These are phyloP conservation scores for Puma concolor DNA, from an alignment of 2,113 vertebrate species.

Conservation along the genomic window DNA sequence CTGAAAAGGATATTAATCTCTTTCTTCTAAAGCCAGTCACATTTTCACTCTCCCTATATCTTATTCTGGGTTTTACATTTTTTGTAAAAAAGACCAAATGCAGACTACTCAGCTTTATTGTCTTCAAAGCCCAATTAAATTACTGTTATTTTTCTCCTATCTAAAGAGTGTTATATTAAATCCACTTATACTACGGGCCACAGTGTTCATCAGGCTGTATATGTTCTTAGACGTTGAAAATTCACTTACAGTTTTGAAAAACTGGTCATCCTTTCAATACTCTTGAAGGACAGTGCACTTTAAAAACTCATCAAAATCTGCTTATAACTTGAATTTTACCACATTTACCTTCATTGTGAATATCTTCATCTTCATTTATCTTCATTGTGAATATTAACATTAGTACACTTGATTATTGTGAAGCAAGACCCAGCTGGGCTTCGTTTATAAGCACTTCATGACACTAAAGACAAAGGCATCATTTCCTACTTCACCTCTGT, in stretches of 20 bases:
- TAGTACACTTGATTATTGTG: not conserved
- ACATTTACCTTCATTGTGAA: conserved; percentile 36
- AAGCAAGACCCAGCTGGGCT: not conserved
- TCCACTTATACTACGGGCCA: not conserved
- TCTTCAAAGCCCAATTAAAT: conserved; percentile 61
- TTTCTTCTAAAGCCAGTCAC: conserved; percentile 41
- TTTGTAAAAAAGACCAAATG: conserved; percentile 25
- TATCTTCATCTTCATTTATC: conserved; percentile 1
- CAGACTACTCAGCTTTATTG: conserved; percentile 43
- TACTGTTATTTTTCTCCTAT: conserved; percentile 56
- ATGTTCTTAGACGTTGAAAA: conserved; percentile 32
- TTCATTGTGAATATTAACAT: conserved; percentile 46
- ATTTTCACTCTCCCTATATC: conserved; percentile 44
- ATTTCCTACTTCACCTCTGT: not conserved
- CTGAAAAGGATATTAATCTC: conserved; percentile 61
- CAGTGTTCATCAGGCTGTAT: not conserved
- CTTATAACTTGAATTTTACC: conserved; percentile 57
- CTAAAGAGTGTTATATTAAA: conserved; percentile 38
- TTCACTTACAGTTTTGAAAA: conserved; percentile 13
- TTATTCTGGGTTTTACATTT: conserved; percentile 48
- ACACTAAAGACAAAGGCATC: not conserved
- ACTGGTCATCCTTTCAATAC: conserved; percentile 24
- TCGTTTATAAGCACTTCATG: not conserved
- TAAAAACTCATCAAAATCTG: conserved; percentile 27
- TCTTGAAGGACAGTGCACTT: not conserved